Conservation (phyloP, 2,113 vertebrate species). For the Barbus barbus region DNA sequence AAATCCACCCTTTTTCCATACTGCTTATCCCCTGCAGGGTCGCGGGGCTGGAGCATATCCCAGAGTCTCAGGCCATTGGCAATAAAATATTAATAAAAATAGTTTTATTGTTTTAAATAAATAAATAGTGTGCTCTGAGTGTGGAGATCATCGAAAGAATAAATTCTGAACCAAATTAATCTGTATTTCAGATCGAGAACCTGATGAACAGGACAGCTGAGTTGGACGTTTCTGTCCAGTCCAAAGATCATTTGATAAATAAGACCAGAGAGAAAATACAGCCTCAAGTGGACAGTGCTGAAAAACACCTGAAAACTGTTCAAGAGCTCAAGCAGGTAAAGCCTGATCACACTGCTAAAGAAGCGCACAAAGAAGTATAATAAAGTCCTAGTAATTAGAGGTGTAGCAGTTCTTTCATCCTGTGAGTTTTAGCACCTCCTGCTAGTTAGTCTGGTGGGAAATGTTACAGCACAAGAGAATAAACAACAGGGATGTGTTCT, state of each 20-base stretch:
- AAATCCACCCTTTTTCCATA: no score
- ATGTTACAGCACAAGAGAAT: neutral
- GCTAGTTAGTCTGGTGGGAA: neutral
- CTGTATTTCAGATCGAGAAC: slow-evolving; percentile 47
- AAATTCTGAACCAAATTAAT: slow-evolving; percentile 8
- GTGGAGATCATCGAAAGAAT: neutral
- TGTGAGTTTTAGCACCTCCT: slow-evolving; percentile 15
- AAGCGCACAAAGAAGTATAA: neutral
- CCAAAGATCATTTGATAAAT: slow-evolving; percentile 61
- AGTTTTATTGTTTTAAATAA: neutral
- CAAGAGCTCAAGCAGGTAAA: slow-evolving; percentile 66
- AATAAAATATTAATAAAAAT: no score
- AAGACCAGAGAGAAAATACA: slow-evolving; percentile 58
- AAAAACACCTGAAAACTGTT: slow-evolving; percentile 59
- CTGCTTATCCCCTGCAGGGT: no score
- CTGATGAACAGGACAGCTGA: slow-evolving; percentile 62
- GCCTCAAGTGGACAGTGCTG: slow-evolving; percentile 46
- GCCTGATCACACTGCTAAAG: neutral
- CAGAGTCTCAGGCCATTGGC: no score
- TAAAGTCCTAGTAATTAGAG: neutral
- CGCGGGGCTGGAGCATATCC: no score
- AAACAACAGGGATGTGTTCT: slow-evolving; percentile 16
- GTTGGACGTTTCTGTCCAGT: slow-evolving; percentile 59
- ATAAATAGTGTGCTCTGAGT: neutral
- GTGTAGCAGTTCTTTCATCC: slow-evolving; percentile 5